Conservation (phyloP, 1,140 invertebrate genomes). For the Aethina tumida region DNA sequence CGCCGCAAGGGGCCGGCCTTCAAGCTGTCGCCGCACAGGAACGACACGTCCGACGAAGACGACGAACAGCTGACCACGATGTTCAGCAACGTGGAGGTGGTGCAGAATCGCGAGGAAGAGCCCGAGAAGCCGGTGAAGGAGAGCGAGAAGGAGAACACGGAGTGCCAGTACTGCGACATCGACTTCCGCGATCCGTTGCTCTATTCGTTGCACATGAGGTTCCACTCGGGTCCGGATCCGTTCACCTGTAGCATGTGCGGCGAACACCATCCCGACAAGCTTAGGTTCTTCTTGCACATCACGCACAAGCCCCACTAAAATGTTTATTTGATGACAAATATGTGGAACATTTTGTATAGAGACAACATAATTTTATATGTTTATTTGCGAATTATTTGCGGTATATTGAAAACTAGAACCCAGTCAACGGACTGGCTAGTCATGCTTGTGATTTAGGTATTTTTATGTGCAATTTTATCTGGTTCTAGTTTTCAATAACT, state of each 20-base stretch:
- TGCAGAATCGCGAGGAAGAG: conserved; percentile 14
- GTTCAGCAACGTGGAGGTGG: conserved; percentile 27
- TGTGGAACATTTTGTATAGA: too few species aligned
- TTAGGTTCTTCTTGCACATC: conserved; percentile 89
- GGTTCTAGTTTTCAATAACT: too few species aligned
- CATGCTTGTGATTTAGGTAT: not conserved
- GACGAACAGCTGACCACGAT: conserved; percentile 18
- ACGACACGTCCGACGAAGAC: conserved; percentile 36
- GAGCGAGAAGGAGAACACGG: conserved; percentile 23
- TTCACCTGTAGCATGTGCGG: conserved; percentile 95
- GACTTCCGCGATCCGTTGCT: conserved; percentile 82
- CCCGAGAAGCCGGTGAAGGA: conserved; percentile 11
- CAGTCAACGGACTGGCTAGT: conserved; percentile 7
- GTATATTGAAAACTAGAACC: too few species aligned
- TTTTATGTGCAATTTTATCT: conserved; percentile 7
- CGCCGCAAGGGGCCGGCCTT: conserved; percentile 71
- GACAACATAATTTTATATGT: too few species aligned
- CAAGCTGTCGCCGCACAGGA: conserved; percentile 49
- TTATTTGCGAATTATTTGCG: too few species aligned
- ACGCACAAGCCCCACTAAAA: conserved; percentile 65
- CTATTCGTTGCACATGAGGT: conserved; percentile 94
- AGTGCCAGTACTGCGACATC: conserved; percentile 83
- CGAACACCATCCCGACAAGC: conserved; percentile 64
- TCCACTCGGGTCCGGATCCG: conserved; percentile 82
- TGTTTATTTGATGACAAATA: not conserved